Percentiles rank a stretch among this genome's conserved stretches.
Conservation (phyloP, 2,797 vertebrate species). For the Cygnus olor region DNA sequence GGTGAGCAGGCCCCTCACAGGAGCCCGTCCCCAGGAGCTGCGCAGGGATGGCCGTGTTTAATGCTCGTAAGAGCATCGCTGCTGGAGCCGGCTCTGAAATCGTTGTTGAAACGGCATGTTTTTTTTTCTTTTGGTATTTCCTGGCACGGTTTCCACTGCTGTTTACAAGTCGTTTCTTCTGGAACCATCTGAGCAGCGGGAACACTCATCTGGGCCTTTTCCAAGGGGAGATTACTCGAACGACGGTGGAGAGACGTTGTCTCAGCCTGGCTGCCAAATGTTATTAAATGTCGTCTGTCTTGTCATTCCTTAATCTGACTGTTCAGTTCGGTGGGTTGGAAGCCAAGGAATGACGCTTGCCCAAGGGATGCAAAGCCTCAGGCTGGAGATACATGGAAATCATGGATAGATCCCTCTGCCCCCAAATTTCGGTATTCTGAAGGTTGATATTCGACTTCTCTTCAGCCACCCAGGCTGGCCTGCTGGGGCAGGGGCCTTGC, state of each 20-base stretch:
- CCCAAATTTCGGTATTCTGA: not conserved
- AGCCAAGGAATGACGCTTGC: not conserved
- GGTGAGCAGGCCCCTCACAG: too few relatives aligned
- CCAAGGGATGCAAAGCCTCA: not conserved
- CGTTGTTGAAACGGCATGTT: not conserved
- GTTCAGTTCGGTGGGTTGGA: not conserved
- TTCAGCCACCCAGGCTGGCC: conserved; percentile 34
- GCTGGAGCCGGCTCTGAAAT: not conserved
- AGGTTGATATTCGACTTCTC: conserved; percentile 53
- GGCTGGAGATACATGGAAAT: not conserved
- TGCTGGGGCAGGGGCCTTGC: conserved; percentile 5
- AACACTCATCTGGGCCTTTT: not conserved
- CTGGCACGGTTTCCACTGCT: not conserved
- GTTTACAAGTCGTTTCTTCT: not conserved
- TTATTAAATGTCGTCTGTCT: not conserved
- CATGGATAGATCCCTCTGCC: not conserved
- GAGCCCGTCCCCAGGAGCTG: not conserved
- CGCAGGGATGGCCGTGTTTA: accelerated
- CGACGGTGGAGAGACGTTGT: not conserved
- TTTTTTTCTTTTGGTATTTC: conserved; percentile 31
- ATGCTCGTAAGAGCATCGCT: not conserved
- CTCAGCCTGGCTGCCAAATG: not conserved
- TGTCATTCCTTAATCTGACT: not conserved
- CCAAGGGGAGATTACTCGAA: not conserved
- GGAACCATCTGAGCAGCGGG: not conserved